phyloP scores from a whole-genome alignment of 2,888 invertebrate genomes.

The Agrenia bidenticulata region DNA sequence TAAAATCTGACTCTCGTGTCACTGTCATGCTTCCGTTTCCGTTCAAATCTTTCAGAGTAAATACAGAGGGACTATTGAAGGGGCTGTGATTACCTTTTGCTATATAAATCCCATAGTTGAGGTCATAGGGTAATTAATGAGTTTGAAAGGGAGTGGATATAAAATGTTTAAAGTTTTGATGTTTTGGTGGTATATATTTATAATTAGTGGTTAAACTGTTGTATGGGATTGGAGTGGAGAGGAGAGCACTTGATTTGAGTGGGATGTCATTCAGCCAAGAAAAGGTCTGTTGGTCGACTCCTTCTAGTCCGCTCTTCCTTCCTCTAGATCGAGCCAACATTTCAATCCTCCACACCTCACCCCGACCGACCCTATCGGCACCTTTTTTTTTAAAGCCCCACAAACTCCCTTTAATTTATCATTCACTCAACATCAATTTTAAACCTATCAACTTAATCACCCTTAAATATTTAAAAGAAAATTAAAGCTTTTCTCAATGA shows the following conservation, averaged over 20 bases:
- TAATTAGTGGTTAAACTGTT: slow-evolving; percentile 10
- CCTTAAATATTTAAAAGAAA: too few species aligned
- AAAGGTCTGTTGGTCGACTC: neutral
- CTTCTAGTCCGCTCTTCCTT: neutral
- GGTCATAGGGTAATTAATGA: too few species aligned
- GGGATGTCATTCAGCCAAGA: slow-evolving; percentile 5
- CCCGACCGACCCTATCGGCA: neutral
- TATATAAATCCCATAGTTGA: too few species aligned
- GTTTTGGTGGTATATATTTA: slow-evolving; percentile 12
- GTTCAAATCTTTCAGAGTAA: too few species aligned
- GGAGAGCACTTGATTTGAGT: slow-evolving; percentile 12
- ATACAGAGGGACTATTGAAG: too few species aligned
- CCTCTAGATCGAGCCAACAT: slow-evolving; percentile 4
- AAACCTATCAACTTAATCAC: too few species aligned
- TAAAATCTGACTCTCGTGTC: too few species aligned
- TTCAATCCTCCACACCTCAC: neutral
- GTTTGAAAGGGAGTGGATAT: neutral
- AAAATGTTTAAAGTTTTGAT: neutral
- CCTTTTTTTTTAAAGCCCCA: neutral
- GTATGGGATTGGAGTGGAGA: slow-evolving; percentile 5
- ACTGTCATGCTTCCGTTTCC: too few species aligned
- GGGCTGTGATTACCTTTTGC: too few species aligned
- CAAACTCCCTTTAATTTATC: neutral
- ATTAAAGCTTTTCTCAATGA: too few species aligned
- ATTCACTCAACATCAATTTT: too few species aligned